Evolutionary conservation across 2,888 invertebrate species (phyloP), one percentile per base, ranked within the genome.

Genomic region (Eueremaeus valkanovi): DNA sequence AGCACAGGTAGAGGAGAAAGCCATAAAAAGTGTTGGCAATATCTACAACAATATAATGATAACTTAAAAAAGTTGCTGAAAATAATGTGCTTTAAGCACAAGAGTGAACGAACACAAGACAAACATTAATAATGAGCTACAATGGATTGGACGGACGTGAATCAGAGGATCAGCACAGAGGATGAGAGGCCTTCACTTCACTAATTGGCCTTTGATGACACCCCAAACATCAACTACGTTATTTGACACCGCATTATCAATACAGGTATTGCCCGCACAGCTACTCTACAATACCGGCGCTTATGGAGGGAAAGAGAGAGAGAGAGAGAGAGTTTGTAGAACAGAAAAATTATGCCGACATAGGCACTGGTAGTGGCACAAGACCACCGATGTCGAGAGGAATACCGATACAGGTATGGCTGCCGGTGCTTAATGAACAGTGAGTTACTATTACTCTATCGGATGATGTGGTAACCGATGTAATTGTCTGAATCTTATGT

Each of bases 141-240:
- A 63, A 55, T 36, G 61, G 13, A 61, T 61, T 18, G 21, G 11
- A 55, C 18, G 24, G 18, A 45, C n/a, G 21, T 24, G 42, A 45
- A 40, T 18, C 16, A 49, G 45, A 21, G n/a, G 51, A 51, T 16
- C 9, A 49, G 11, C 3, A 16, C 45, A 51, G 21, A 21, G 21
- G 42, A 45, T 45, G 31, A 68, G 27, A 27, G 68, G 40, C 68
- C 40, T 68, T 68, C 36, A 42, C 68, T 68, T 40, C 68, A 68
- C 68, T 68, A 68, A 68, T 68, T 68, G 68, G 68, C 40, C 33
- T 68, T 36, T 68, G 68, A 68, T 68, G 68, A 68, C 68, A 68
- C 68, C 68, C 68, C 42, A 68, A 68, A 40, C 42, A 68, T 33
- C 40, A 66, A 68, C 68, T 42, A 40, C 68, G 40, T 40, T 68